Evolutionary conservation across 2,113 vertebrate species (phyloP).

Genomic region (Pelvicachromis taeniatus): DNA sequence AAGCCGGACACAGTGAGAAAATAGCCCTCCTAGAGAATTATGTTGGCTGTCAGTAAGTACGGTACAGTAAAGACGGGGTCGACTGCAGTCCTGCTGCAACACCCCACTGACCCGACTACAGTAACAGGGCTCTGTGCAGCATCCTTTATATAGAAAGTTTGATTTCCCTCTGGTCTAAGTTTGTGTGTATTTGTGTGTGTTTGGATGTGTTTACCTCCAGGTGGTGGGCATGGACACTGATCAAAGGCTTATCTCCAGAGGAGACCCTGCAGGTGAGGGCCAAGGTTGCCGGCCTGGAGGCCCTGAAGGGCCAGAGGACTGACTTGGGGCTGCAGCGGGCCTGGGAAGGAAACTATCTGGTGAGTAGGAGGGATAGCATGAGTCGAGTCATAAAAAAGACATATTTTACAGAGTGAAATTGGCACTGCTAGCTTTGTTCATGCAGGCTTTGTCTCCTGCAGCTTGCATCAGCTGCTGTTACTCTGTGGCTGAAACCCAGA

Average conservation of each 20-base stretch:
- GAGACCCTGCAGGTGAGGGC: constrained; percentile 86
- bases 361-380: constrained; percentile 31
- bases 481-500: neutral
- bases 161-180: neutral
- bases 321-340: constrained; percentile 88
- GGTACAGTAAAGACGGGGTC: neutral
- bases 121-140: neutral
- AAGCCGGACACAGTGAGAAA: neutral
- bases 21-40: constrained; percentile 13
- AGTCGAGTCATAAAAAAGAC: neutral
- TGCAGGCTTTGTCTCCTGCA: neutral
- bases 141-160: neutral
- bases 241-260: constrained; percentile 85
- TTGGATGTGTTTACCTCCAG: constrained; percentile 63
- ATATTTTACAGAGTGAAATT: neutral
- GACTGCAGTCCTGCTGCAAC: neutral
- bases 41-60: constrained; percentile 30
- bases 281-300: constrained; percentile 89
- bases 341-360: constrained; percentile 95
- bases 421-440: neutral
- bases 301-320: constrained; percentile 87
- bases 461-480: neutral
- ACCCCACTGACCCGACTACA: neutral
- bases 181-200: neutral
- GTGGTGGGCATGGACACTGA: constrained; percentile 90